Evolutionary conservation across 2,113 vertebrate species (phyloP).

Genomic region (Alectura lathami): DNA sequence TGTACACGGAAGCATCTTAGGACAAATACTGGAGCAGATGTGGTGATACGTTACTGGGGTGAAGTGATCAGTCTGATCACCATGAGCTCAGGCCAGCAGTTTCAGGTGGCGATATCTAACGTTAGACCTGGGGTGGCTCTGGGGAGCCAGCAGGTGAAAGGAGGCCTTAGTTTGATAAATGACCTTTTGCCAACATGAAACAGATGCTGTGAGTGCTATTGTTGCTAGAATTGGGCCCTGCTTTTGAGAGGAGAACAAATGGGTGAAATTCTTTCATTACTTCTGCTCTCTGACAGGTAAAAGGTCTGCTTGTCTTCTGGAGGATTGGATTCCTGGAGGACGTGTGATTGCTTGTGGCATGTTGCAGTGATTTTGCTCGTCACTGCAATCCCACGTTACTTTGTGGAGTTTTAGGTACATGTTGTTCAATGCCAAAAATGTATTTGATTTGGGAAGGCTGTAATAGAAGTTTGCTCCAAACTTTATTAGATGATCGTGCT

Average conservation of each 20-base stretch:
- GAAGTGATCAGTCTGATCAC: background rate
- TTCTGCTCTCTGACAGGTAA: background rate
- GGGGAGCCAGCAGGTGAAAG: background rate
- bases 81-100: background rate
- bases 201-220: background rate
- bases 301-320: conserved; percentile 9
- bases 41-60: background rate
- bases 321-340: background rate
- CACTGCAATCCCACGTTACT: background rate
- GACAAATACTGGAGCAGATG: background rate
- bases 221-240: background rate
- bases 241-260: background rate
- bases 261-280: background rate
- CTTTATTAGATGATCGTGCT: conserved; percentile 16
- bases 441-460: conserved; percentile 29
- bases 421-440: conserved; percentile 20
- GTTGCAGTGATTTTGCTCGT: background rate
- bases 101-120: background rate
- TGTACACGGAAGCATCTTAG: background rate
- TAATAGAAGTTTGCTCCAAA: background rate
- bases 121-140: background rate
- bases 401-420: background rate
- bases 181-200: background rate
- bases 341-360: background rate
- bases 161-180: background rate